Evolutionary conservation across 1,140 invertebrate genomes (phyloP).

Genomic region (Thaumetopoea pityocampa): DNA sequence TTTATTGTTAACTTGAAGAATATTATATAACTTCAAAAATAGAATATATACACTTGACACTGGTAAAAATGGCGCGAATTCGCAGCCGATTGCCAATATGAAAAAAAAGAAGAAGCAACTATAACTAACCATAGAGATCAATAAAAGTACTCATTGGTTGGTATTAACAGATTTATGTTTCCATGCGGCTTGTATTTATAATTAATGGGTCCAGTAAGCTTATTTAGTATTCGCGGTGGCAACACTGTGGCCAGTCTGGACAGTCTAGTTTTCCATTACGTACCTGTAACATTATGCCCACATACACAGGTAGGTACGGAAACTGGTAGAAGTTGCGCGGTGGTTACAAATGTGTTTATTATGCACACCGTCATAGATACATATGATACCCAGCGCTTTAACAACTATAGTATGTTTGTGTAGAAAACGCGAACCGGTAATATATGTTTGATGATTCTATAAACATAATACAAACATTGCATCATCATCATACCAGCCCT

Average conservation of each 20-base stretch:
- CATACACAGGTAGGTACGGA: slow-evolving; percentile 4
- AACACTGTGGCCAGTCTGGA: slow-evolving; percentile 40
- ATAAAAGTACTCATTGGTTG: slow-evolving; percentile 11
- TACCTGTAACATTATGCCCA: slow-evolving; percentile 11
- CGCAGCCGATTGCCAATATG: too few relatives aligned
- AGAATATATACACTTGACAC: too few relatives aligned
- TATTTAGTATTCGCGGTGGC: slow-evolving; percentile 45
- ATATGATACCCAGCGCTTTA: slow-evolving; percentile 2
- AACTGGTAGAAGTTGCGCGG: slow-evolving; percentile 2
- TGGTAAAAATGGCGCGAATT: too few relatives aligned
- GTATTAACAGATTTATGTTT: slow-evolving; percentile 18
- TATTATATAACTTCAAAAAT: too few relatives aligned
- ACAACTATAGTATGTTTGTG: slow-evolving; percentile 5
- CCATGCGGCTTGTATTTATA: slow-evolving; percentile 18
- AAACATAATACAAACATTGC: too few relatives aligned
- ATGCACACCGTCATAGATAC: not conserved
- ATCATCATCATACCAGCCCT: too few relatives aligned
- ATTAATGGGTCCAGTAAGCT: slow-evolving; percentile 23
- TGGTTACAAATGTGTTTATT: slow-evolving; percentile 5
- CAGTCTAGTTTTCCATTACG: slow-evolving; percentile 41
- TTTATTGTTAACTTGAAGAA: too few relatives aligned
- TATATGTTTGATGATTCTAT: too few relatives aligned
- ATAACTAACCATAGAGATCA: slow-evolving; percentile 10
- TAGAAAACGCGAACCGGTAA: too few relatives aligned
- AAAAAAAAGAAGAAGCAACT: too few relatives aligned